A percentile compares a stretch with the other conserved stretches of the same genome.
Evolutionary conservation across 2,797 vertebrate species (phyloP).

Genomic region (Heterohyrax brucei): DNA sequence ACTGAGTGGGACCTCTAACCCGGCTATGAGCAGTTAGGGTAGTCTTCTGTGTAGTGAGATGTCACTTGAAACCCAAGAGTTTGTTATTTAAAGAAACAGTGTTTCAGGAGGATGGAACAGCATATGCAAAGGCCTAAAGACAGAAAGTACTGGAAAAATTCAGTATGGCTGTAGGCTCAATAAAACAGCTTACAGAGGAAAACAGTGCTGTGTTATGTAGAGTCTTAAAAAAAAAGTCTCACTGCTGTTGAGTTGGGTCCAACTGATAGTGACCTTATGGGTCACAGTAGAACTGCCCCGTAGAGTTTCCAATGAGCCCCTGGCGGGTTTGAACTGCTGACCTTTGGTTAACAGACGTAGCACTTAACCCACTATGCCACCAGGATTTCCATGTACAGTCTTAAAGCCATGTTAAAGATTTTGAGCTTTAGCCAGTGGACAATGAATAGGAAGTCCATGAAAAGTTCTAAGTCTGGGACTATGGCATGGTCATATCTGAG

Average conservation of each 20-base stretch:
- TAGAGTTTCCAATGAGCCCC: no score
- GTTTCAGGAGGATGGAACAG: neutral
- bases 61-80: neutral
- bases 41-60: neutral
- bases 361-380: no score
- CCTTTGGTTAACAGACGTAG: no score
- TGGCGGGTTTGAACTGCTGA: no score
- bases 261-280: no score
- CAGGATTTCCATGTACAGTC: neutral
- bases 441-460: neutral
- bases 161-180: neutral
- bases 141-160: neutral
- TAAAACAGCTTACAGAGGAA: neutral
- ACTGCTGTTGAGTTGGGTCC: no score
- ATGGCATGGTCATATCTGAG: neutral
- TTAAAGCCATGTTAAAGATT: accelerated
- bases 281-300: no score
- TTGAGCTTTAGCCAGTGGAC: neutral
- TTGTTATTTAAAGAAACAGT: neutral
- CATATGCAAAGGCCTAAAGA: neutral
- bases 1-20: neutral
- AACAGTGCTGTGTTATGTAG: neutral
- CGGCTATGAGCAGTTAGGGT: neutral
- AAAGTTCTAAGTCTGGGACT: neutral
- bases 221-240: neutral